Conservation (phyloP, 2,797 vertebrate genomes). For the Clamator glandarius region DNA sequence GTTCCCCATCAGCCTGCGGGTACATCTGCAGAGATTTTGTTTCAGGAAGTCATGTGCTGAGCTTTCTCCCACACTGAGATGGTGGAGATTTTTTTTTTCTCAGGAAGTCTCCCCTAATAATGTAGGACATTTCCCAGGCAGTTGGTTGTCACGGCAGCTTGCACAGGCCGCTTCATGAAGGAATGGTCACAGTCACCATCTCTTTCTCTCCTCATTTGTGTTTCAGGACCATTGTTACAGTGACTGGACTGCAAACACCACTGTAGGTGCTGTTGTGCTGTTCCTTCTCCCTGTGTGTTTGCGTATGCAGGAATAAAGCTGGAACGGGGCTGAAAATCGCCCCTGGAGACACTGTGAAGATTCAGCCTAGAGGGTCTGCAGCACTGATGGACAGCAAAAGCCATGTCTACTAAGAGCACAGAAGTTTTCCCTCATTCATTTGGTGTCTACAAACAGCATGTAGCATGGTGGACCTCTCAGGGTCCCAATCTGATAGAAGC, state of each 20-base stretch:
- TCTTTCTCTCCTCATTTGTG: not conserved
- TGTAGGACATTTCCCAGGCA: not conserved
- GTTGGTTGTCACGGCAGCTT: not conserved
- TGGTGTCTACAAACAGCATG: not conserved
- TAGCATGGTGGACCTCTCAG: not conserved
- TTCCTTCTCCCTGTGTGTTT: not conserved
- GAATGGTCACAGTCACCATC: rapidly evolving
- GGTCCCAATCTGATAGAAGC: not conserved
- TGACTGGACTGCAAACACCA: not conserved
- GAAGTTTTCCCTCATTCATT: not conserved
- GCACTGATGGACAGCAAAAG: not conserved
- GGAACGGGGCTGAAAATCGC: not conserved
- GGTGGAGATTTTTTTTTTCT: not conserved
- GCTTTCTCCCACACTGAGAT: not conserved
- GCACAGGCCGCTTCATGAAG: not conserved
- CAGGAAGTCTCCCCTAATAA: not conserved
- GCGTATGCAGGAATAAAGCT: not conserved
- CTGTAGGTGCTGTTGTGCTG: not conserved
- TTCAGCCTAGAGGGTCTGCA: not conserved
- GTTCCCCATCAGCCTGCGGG: not conserved
- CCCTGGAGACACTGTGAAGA: not conserved
- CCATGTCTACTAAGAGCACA: not conserved
- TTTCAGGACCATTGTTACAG: not conserved
- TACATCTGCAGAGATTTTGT: not conserved
- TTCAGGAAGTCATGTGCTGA: not conserved